phyloP scores from a whole-genome alignment of 1,140 invertebrate genomes.

The Hermatobates lingyangjiaoensis region DNA sequence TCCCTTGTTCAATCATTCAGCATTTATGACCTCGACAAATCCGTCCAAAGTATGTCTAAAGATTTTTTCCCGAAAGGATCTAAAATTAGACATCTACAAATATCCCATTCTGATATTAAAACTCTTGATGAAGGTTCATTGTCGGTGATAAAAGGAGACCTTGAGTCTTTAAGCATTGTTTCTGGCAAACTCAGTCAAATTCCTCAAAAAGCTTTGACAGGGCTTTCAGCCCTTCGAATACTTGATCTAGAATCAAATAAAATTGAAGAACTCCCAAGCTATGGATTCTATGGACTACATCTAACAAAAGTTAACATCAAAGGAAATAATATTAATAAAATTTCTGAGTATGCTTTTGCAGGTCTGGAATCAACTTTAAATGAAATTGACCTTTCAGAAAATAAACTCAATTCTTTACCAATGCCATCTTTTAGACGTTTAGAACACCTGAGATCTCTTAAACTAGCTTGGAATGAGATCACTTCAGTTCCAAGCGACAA shows the following conservation, averaged over 20 bases:
- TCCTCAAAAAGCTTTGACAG: conserved; percentile 58
- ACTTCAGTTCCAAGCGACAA: conserved; percentile 43
- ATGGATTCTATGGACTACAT: conserved; percentile 66
- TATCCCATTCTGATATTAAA: conserved; percentile 59
- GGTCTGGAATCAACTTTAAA: conserved; percentile 58
- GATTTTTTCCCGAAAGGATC: conserved; percentile 48
- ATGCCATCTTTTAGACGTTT: conserved; percentile 55
- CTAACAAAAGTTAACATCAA: conserved; percentile 68
- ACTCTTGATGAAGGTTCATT: conserved; percentile 56
- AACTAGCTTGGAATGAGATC: conserved; percentile 69
- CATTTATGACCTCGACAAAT: conserved; percentile 65
- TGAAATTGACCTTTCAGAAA: conserved; percentile 70
- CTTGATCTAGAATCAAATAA: conserved; percentile 73
- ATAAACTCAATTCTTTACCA: conserved; percentile 62
- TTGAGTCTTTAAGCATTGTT: conserved; percentile 62
- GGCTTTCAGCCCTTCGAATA: conserved; percentile 45
- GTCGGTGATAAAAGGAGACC: conserved; percentile 42
- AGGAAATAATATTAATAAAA: conserved; percentile 53
- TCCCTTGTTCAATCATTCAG: conserved; percentile 56
- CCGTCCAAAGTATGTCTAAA: conserved; percentile 43
- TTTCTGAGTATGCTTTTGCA: conserved; percentile 69
- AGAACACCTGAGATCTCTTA: conserved; percentile 46
- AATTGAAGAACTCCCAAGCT: conserved; percentile 61
- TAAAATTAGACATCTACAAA: conserved; percentile 57
- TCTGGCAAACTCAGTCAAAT: conserved; percentile 59